Percentiles rank a stretch among this genome's conserved stretches.
Evolutionary conservation across 2,113 vertebrate species (phyloP).

Genomic region (Canis aureus): DNA sequence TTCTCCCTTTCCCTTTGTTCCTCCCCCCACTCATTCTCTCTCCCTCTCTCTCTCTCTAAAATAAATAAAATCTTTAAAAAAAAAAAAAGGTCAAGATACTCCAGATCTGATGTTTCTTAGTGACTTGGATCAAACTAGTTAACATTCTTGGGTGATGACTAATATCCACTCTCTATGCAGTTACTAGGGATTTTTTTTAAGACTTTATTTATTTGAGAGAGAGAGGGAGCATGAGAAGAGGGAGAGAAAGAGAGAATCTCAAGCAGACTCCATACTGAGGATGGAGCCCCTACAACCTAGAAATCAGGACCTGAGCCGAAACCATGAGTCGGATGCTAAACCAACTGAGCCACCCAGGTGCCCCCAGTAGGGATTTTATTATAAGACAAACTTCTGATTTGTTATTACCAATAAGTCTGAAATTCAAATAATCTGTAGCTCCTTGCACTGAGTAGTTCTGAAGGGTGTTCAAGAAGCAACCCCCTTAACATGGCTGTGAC

Average conservation of each 20-base stretch:
- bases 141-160: not conserved
- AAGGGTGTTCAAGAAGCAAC: not conserved
- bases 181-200: not conserved
- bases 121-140: not conserved
- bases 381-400: constrained; percentile 36
- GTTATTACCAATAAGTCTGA: constrained; percentile 34
- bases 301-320: not conserved
- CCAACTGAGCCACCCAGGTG: not conserved
- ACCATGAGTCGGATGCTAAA: not conserved
- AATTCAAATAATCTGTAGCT: not conserved
- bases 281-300: not conserved
- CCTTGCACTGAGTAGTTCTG: not conserved
- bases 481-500: not conserved
- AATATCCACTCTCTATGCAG: not conserved
- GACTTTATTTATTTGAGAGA: not conserved
- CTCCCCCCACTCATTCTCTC: too few species aligned
- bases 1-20: too few species aligned
- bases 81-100: too few species aligned
- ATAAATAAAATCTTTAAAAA: too few species aligned
- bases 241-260: not conserved
- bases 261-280: not conserved
- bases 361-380: not conserved
- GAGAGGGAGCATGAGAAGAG: not conserved
- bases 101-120: not conserved
- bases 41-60: too few species aligned